Evolutionary conservation across 2,113 vertebrate genomes (phyloP).

Genomic region (Heterocephalus glaber): DNA sequence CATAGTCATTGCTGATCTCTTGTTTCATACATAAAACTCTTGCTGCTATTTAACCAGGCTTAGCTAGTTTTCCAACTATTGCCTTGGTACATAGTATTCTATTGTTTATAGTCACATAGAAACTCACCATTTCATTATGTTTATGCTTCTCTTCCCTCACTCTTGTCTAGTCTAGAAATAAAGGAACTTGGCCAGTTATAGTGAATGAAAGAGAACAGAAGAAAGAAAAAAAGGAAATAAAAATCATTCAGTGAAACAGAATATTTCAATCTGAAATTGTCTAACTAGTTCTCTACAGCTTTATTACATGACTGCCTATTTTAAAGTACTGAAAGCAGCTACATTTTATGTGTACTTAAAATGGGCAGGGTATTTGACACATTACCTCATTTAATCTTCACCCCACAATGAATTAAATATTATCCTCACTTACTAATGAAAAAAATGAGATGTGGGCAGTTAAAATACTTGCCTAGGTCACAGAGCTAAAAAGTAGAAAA

Average conservation of each 20-base stretch:
- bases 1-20: background rate
- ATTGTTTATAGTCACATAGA: background rate
- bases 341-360: background rate
- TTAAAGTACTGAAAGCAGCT: background rate
- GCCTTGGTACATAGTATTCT: background rate
- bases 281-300: background rate
- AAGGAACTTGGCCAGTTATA: background rate
- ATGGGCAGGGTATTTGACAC: background rate
- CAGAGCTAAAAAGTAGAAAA: background rate
- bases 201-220: background rate
- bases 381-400: background rate
- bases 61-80: background rate
- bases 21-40: background rate
- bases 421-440: background rate
- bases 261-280: background rate
- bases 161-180: background rate
- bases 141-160: background rate
- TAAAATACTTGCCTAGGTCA: background rate
- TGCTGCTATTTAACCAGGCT: background rate
- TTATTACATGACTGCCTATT: background rate
- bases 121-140: background rate
- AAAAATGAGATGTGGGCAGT: background rate
- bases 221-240: background rate
- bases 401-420: background rate
- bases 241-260: background rate